A percentile compares a stretch with the other conserved stretches of the same genome.
Evolutionary conservation across 2,888 invertebrate genomes (phyloP).

Genomic region (Lapara coniferarum): DNA sequence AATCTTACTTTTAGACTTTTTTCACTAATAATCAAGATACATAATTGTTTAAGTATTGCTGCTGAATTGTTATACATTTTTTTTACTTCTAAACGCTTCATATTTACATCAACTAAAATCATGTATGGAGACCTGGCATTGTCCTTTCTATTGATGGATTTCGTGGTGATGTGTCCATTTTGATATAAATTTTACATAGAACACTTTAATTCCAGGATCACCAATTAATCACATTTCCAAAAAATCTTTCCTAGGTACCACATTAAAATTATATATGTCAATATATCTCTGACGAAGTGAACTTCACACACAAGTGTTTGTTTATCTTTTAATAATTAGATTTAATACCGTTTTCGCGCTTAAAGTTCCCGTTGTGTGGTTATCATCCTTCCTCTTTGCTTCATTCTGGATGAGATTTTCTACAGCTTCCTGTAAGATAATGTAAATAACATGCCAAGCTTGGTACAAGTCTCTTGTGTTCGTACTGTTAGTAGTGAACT

Average conservation of each 20-base stretch:
- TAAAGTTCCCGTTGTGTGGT: conserved; percentile 53
- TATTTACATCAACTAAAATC: no score
- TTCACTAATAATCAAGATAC: no score
- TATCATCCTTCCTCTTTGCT: conserved; percentile 68
- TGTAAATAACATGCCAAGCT: conserved; percentile 70
- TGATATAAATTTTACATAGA: no score
- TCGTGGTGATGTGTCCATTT: no score
- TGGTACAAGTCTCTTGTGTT: conserved; percentile 34
- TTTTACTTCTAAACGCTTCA: no score
- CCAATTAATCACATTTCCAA: no score
- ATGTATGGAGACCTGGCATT: no score
- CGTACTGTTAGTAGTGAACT: conserved; percentile 14
- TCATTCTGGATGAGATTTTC: conserved; percentile 67
- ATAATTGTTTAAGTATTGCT: no score
- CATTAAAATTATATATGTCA: not conserved
- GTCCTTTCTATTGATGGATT: no score
- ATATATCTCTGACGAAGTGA: not conserved
- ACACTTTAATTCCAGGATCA: no score
- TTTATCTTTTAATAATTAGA: conserved; percentile 8
- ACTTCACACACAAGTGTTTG: not conserved
- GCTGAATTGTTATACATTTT: no score
- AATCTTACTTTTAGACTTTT: no score
- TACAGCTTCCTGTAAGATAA: conserved; percentile 74
- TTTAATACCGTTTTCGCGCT: conserved; percentile 62
- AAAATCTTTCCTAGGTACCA: not conserved